Conservation (phyloP, 2,888 invertebrate species). For the Tetropium fuscum region DNA sequence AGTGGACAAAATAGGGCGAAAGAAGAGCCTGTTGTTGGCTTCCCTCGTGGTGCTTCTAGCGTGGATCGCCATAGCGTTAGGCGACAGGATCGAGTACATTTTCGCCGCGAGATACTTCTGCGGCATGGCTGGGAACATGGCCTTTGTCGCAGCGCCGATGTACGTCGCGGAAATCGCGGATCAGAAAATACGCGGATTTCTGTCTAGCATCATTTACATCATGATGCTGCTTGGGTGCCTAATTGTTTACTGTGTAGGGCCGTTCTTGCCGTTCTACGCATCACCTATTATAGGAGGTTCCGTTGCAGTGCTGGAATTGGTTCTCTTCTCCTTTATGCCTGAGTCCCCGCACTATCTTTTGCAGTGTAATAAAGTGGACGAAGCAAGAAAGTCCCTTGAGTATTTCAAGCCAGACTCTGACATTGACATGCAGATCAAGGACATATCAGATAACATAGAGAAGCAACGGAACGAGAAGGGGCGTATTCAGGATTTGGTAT, state of each 20-base stretch:
- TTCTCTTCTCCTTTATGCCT: constrained; percentile 60
- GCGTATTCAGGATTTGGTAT: constrained; percentile 58
- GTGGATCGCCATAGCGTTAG: constrained; percentile 59
- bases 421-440: constrained; percentile 59
- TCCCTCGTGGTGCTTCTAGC: constrained; percentile 55
- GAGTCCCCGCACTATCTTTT: constrained; percentile 62
- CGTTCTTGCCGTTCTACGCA: constrained; percentile 58
- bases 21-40: constrained; percentile 58
- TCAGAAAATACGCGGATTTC: constrained; percentile 60
- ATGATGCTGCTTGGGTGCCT: constrained; percentile 62
- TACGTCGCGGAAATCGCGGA: constrained; percentile 64
- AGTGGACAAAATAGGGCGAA: constrained; percentile 57
- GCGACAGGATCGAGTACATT: constrained; percentile 49
- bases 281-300: constrained; percentile 58
- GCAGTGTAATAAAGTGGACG: constrained; percentile 53
- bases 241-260: constrained; percentile 55
- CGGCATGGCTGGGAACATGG: constrained; percentile 55
- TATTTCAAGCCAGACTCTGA: constrained; percentile 53
- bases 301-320: constrained; percentile 55
- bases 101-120: constrained; percentile 57
- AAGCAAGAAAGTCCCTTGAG: constrained; percentile 55
- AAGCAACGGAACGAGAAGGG: constrained; percentile 61
- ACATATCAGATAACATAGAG: constrained; percentile 59
- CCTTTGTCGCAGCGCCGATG: constrained; percentile 63
- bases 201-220: constrained; percentile 60